A percentile compares a stretch with the other conserved stretches of the same genome.
Conservation (phyloP, 1,140 invertebrate species). For the Hetaerina americana region DNA sequence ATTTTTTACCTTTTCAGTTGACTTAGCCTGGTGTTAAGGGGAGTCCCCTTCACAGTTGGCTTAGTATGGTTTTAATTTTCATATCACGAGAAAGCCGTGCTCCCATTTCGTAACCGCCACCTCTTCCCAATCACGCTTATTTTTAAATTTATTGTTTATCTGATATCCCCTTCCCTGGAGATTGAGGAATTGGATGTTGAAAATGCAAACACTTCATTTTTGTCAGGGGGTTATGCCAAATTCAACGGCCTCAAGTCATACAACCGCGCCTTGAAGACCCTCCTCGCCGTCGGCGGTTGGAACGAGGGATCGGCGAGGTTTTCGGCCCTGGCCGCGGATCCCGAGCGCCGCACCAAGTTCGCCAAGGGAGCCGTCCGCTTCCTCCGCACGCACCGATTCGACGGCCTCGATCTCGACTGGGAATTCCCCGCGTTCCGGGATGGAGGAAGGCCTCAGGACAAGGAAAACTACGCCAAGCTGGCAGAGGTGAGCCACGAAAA, state of each 20-base stretch:
- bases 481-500: slow-evolving; percentile 51
- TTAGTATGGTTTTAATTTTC: too few relatives aligned
- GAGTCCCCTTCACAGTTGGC: too few relatives aligned
- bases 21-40: too few relatives aligned
- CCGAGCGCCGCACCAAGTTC: slow-evolving; percentile 60
- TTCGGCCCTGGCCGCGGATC: slow-evolving; percentile 70
- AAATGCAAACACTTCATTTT: too few relatives aligned
- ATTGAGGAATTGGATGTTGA: too few relatives aligned
- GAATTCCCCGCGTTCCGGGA: slow-evolving; percentile 88
- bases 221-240: slow-evolving; percentile 81
- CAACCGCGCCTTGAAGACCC: slow-evolving; percentile 82
- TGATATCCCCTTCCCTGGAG: too few relatives aligned
- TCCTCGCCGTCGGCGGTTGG: slow-evolving; percentile 93
- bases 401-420: slow-evolving; percentile 93
- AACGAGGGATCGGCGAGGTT: slow-evolving; percentile 85
- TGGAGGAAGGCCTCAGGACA: slow-evolving; percentile 80
- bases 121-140: not conserved
- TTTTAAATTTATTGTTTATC: not conserved
- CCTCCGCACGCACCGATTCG: slow-evolving; percentile 81
- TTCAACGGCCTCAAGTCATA: slow-evolving; percentile 86
- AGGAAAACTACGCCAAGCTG: slow-evolving; percentile 76
- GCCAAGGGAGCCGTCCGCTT: slow-evolving; percentile 79
- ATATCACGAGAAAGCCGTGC: too few relatives aligned
- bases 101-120: too few relatives aligned
- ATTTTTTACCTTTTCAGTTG: too few relatives aligned